A percentile compares a stretch with the other conserved stretches of the same genome.
These are phyloP conservation scores for Sebastes trivittatus DNA, from an alignment of 2,797 vertebrate genomes.

Conservation along the genomic window DNA sequence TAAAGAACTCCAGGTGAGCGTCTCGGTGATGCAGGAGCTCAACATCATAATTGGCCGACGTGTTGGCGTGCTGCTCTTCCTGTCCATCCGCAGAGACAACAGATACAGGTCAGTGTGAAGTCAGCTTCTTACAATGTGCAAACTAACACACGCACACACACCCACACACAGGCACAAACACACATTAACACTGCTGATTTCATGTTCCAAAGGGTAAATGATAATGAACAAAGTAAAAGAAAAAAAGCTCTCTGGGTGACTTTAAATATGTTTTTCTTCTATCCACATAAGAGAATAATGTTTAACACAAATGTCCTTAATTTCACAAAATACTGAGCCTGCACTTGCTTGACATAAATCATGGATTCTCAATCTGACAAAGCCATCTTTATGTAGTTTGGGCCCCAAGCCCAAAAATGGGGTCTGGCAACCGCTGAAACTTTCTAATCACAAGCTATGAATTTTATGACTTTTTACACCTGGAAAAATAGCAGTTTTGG, in stretches of 20 bases:
- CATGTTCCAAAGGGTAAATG: constrained; percentile 67
- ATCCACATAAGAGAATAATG: background rate
- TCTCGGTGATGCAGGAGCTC: constrained; percentile 98
- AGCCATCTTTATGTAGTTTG: background rate
- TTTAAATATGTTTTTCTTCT: background rate
- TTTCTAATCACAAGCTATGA: background rate
- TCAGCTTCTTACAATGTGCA: background rate
- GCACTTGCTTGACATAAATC: background rate
- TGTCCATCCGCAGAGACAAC: constrained; percentile 78
- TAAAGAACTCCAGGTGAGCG: constrained; percentile 95
- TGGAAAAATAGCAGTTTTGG: background rate
- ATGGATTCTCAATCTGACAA: background rate
- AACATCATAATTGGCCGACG: constrained; percentile 98
- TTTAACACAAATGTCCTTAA: background rate
- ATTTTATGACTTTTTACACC: background rate
- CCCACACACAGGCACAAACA: constrained; percentile 13
- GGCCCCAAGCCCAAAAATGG: background rate
- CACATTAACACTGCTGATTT: constrained; percentile 77
- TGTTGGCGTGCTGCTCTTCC: constrained; percentile 99
- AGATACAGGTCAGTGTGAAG: constrained; percentile 32
- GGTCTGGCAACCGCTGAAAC: background rate
- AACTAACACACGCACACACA: background rate
- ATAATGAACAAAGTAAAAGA: constrained; percentile 47
- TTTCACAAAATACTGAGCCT: background rate
- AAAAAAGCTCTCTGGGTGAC: constrained; percentile 28